Base-by-base conservation (phyloP, 2,797 vertebrate species). In the Erpetoichthys calabaricus region DNA sequence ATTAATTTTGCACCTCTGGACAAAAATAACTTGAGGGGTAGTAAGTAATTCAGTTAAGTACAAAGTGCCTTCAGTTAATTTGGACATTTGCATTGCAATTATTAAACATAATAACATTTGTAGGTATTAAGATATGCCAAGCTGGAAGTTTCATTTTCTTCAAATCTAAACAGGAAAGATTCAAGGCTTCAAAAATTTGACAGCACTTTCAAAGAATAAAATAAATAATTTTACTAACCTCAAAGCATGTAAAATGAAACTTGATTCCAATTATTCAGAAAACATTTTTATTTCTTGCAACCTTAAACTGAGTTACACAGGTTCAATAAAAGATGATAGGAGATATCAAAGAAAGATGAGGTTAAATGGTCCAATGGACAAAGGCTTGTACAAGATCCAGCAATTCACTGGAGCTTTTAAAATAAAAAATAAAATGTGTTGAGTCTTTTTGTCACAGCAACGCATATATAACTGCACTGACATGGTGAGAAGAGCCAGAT, bases 11-110 rank as follows among this genome's bases (percentile, higher is more conserved):
- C 74, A 60, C 55, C 81, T 81, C 75, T 68, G 74, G 66, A 66
- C 70, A 71, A 72, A 75, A 77, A 71, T 70, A 72, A 74, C 77
- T 75, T 58, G 64, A 65, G 75, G 75, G 7, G 50, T 66, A 73
- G 67, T 59, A 73, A 75, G 70, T 82, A 82, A 85, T 81, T 84
- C 72, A 81, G 84, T 84, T 80, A 80, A 67, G 77, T 75, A 70
- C 72, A 7, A 3, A 72, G 41, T 54, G 53, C 53, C 53, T 54
- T 42, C 9, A 41, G 42, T 54, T 6, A 54, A 43, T 8, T 54
- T 4, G 3, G 41, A 6, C 41, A 41, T 54, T 54, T 43, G 44
- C 6, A 6, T 3, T 43, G 8, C 5, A 43, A 54, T 54, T 54
- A 54, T 54, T 54, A 54, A 42, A 5, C 42, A 6, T 54, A 54